phyloP scores from a whole-genome alignment of 2,888 invertebrate species.

The Buathra laborator region DNA sequence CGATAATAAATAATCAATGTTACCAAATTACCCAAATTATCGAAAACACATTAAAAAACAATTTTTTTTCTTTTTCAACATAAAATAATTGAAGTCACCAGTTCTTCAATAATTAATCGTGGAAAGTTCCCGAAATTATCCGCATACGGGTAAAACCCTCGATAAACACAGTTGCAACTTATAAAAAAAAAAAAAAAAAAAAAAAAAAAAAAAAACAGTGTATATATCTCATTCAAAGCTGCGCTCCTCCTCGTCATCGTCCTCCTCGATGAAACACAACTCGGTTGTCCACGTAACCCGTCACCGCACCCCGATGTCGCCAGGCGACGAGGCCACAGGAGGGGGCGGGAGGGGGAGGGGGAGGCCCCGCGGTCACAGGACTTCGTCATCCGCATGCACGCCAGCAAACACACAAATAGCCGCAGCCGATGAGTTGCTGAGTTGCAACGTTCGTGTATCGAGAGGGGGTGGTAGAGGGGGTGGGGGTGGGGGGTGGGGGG shows the following conservation, averaged over 20 bases:
- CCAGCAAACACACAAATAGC: conserved; percentile 26
- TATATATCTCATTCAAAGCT: conserved; percentile 20
- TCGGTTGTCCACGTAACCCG: conserved; percentile 61
- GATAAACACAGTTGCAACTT: not conserved
- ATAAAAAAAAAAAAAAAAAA: not conserved
- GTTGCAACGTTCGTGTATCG: conserved; percentile 21
- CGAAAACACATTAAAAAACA: too few species aligned
- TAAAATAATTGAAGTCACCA: not conserved
- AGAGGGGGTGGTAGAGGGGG: too few species aligned
- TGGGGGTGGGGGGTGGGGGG: not conserved
- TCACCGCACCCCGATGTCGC: conserved; percentile 58
- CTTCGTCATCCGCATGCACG: conserved; percentile 46
- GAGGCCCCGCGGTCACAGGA: conserved; percentile 41
- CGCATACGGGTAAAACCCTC: not conserved
- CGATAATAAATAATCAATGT: not conserved
- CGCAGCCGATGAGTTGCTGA: conserved; percentile 41
- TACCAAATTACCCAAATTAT: too few species aligned
- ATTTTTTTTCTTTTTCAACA: too few species aligned
- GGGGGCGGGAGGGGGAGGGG: not conserved
- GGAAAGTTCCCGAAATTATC: not conserved
- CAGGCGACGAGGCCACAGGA: conserved; percentile 13
- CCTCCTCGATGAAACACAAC: conserved; percentile 44
- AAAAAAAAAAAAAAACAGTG: not conserved
- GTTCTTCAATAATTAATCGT: not conserved
- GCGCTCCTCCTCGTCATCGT: conserved; percentile 43